Percentiles rank a stretch among this genome's conserved stretches.
Conservation (phyloP, 2,797 vertebrate species). For the Anisognathus igniventris region DNA sequence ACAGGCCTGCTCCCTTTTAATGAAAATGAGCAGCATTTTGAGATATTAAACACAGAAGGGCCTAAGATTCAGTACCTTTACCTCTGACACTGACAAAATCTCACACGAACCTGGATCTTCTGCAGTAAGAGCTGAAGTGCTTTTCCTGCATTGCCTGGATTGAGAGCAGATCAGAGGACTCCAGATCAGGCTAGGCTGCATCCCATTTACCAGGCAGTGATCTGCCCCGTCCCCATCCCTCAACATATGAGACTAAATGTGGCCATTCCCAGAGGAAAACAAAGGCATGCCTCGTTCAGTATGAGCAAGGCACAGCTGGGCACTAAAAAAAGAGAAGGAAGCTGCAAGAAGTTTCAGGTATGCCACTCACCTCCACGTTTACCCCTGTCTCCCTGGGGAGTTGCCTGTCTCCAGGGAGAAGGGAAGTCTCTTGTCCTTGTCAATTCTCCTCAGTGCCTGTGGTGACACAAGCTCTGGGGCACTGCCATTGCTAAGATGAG, state of each 20-base stretch:
- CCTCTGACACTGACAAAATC: neutral
- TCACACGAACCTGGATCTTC: neutral
- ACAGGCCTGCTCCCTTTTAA: neutral
- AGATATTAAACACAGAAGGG: neutral
- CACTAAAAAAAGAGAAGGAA: neutral
- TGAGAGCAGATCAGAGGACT: neutral
- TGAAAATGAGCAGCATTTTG: neutral
- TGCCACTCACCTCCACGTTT: neutral
- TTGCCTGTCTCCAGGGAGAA: neutral
- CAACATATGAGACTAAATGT: accelerated
- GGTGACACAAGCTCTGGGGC: neutral
- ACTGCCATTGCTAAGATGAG: neutral
- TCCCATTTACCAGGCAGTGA: neutral
- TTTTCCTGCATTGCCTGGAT: neutral
- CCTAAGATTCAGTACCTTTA: neutral
- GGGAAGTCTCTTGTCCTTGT: neutral
- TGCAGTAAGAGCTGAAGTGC: neutral
- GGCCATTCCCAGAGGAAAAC: neutral
- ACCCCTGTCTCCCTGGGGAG: neutral
- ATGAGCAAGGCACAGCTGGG: neutral
- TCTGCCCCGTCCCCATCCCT: neutral
- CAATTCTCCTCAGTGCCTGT: neutral
- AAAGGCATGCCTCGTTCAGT: neutral
- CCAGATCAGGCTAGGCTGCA: neutral
- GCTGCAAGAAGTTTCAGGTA: neutral